A percentile compares a stretch with the other conserved stretches of the same genome.
These are phyloP conservation scores for Stenoptilia bipunctidactyla DNA, from an alignment of 2,888 invertebrate genomes.

Conservation along the genomic window DNA sequence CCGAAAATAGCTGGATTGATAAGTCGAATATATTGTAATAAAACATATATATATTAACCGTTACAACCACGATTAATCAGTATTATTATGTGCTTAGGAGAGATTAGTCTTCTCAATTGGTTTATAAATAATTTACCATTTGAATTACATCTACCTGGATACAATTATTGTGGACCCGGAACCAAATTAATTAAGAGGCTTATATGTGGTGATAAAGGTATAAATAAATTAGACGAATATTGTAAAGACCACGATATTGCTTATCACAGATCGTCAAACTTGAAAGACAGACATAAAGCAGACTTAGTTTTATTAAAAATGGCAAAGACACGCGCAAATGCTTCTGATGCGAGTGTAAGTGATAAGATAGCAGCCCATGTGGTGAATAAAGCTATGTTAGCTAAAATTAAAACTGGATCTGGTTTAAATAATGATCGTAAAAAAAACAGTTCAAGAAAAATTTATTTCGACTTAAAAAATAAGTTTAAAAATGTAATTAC, in stretches of 20 bases:
- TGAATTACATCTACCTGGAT: too few relatives aligned
- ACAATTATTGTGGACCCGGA: background rate
- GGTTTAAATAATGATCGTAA: background rate
- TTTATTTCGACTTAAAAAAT: conserved; percentile 4
- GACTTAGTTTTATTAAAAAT: conserved; percentile 27
- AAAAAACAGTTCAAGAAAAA: too few relatives aligned
- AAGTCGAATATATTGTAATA: too few relatives aligned
- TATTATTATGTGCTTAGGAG: too few relatives aligned
- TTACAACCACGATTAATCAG: too few relatives aligned
- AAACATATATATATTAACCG: too few relatives aligned
- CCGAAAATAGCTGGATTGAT: too few relatives aligned
- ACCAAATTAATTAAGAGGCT: background rate
- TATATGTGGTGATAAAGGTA: background rate
- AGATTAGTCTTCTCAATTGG: too few relatives aligned
- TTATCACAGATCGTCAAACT: conserved; percentile 10
- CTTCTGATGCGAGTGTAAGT: conserved; percentile 4
- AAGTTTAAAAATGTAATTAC: conserved; percentile 11
- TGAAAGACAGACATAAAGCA: conserved; percentile 23
- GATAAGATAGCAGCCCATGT: conserved; percentile 8
- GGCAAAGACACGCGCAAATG: conserved; percentile 19
- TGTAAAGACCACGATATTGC: conserved; percentile 20
- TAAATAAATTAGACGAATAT: background rate
- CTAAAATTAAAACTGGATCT: conserved; percentile 6
- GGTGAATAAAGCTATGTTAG: conserved; percentile 9
- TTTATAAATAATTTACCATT: too few relatives aligned